A percentile compares a stretch with the other conserved stretches of the same genome.
Conservation (phyloP, 2,888 invertebrate genomes). For the Troilus luridus region DNA sequence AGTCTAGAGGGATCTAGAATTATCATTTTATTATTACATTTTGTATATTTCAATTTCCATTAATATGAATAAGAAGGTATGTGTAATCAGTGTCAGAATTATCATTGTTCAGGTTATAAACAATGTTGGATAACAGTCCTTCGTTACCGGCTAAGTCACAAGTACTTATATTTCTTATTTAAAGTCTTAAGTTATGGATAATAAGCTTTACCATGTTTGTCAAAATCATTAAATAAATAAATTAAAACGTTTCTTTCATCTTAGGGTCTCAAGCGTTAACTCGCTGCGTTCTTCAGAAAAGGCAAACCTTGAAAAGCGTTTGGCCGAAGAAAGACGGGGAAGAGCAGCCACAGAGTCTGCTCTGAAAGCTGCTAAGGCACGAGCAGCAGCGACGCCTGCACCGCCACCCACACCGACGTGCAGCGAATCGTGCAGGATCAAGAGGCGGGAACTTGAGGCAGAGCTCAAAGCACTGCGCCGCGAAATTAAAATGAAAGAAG, state of each 20-base stretch:
- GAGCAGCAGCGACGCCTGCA: slow-evolving; percentile 67
- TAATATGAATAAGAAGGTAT: no score
- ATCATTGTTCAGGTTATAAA: no score
- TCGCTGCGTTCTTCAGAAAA: slow-evolving; percentile 84
- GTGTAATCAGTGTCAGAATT: no score
- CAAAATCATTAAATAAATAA: no score
- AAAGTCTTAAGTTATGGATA: no score
- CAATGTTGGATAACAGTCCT: no score
- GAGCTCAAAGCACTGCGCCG: slow-evolving; percentile 78
- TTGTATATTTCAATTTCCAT: no score
- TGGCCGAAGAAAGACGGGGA: slow-evolving; percentile 88
- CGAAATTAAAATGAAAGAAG: slow-evolving; percentile 77
- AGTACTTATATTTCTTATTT: no score
- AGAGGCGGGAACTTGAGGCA: slow-evolving; percentile 76
- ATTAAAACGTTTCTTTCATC: background rate
- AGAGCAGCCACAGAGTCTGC: slow-evolving; percentile 82
- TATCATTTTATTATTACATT: no score
- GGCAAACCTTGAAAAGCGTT: slow-evolving; percentile 79
- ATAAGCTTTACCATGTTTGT: no score
- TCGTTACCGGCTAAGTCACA: no score
- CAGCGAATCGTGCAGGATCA: slow-evolving; percentile 76
- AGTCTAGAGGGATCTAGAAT: background rate
- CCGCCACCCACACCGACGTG: slow-evolving; percentile 69
- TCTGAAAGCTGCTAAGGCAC: slow-evolving; percentile 73
- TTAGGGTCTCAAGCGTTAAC: slow-evolving; percentile 80